Base-by-base conservation (phyloP, 2,113 vertebrate genomes). In the Pseudorectes ferrugineus region DNA sequence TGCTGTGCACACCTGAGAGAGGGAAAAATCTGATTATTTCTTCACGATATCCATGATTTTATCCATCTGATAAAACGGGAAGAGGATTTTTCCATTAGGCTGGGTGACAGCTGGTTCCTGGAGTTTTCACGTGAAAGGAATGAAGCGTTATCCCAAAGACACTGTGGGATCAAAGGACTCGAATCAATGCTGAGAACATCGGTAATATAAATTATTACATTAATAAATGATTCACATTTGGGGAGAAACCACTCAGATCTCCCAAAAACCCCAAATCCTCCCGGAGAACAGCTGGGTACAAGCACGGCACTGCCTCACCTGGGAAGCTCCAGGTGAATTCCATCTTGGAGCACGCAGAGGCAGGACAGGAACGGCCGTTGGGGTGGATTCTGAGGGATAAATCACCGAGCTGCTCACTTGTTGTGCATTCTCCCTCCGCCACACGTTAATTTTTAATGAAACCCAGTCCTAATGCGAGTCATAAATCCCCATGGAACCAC, bases 361-460 rank as follows among this genome's bases (percentile, higher is more conserved):
- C 63, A 43, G 67, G 74, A 9, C 49, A 23, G 58, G 92, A 93
- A 40, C 9, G 40, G 28, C 75, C 75, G 65, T 63, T 82, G 57
- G 67, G 22, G 85, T 31, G 88, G 81, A 45, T 95, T 83, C 65
- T 9, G 58, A 52, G 91, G 92, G 81, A 97, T 96, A 90, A 97
- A 96, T 97, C 95, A 62, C 17, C 0, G 94, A 81, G 76, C 67
- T 74, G 89, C 93, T 94, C 95, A 55, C 97, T 92, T 48, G 80
- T 81, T 95, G 95, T 95, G 95, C 97, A 93, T 96, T 89, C 96
- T 96, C 59, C 94, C 94, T 66, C 81, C 46, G 85, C 97, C 98
- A 93, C 98, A 94, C 72, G 96, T 98, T 97, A 98, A 98, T 98
- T 98, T 98, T 98, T 98, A 93, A 98, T 98, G 95, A 70, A 96